These are phyloP conservation scores for Globia sparganii DNA, from an alignment of 2,888 invertebrate genomes.

Conservation along the genomic window DNA sequence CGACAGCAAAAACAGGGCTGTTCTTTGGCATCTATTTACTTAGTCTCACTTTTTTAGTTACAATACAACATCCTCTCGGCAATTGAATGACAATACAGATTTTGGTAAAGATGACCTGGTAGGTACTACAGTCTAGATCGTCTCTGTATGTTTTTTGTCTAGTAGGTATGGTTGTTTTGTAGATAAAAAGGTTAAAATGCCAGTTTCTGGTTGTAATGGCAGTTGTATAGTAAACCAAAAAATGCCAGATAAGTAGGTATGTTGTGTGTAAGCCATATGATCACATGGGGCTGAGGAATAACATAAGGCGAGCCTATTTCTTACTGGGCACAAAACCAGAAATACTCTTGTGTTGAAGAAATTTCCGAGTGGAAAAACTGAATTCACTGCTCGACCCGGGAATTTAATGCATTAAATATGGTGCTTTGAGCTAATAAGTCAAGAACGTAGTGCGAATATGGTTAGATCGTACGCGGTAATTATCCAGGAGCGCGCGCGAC, in stretches of 20 bases:
- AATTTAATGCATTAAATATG: not conserved
- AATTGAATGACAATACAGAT: not conserved
- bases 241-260: not conserved
- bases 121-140: not conserved
- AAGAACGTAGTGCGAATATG: conserved; percentile 50
- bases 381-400: not conserved
- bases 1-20: too few species aligned
- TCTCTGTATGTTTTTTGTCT: not conserved
- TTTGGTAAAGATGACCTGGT: not conserved
- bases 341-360: not conserved
- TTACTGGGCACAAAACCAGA: not conserved
- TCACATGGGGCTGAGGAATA: not conserved
- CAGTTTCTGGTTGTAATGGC: not conserved
- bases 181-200: not conserved
- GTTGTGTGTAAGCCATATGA: not conserved
- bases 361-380: not conserved
- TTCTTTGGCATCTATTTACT: too few species aligned
- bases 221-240: not conserved
- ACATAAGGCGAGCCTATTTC: not conserved
- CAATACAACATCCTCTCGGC: not conserved
- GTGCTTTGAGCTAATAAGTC: conserved; percentile 25
- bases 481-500: conserved; percentile 80
- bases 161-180: too few species aligned
- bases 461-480: conserved; percentile 62
- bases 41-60: not conserved